phyloP scores from a whole-genome alignment of 2,888 invertebrate genomes.

The Drosophila yooni region DNA sequence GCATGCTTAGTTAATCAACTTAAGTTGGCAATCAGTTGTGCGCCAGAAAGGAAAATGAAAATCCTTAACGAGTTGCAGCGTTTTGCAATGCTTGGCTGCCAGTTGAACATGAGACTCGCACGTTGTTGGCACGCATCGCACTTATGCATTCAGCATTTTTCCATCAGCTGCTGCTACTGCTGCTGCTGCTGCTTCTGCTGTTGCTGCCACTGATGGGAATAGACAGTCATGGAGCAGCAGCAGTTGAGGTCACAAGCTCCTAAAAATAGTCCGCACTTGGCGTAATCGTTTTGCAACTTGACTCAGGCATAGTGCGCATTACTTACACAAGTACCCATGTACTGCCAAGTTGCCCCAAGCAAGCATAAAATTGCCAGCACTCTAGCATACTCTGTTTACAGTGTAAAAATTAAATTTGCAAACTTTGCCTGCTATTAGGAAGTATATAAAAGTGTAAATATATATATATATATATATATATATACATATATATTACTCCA shows the following conservation, averaged over 20 bases:
- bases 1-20: neutral
- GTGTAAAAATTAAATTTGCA: neutral
- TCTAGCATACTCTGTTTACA: neutral
- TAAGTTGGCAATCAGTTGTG: neutral
- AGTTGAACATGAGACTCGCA: conserved; percentile 13
- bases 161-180: neutral
- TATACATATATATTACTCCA: neutral
- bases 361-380: neutral
- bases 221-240: conserved; percentile 9
- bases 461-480: neutral
- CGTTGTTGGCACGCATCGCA: conserved; percentile 34
- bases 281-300: conserved; percentile 32
- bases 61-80: conserved; percentile 3
- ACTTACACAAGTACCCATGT: conserved; percentile 26
- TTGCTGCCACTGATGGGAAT: conserved; percentile 18
- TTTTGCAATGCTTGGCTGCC: conserved; percentile 1
- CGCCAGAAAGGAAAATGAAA: neutral
- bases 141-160: conserved; percentile 20
- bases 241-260: conserved; percentile 5
- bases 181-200: neutral
- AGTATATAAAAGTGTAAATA: neutral
- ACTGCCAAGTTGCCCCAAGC: conserved; percentile 1
- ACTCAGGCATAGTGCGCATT: conserved; percentile 15
- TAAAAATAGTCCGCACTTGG: conserved; percentile 24
- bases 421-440: neutral